A percentile compares a stretch with the other conserved stretches of the same genome.
Conservation (phyloP, 2,113 vertebrate genomes). For the Dicerorhinus sumatrensis region DNA sequence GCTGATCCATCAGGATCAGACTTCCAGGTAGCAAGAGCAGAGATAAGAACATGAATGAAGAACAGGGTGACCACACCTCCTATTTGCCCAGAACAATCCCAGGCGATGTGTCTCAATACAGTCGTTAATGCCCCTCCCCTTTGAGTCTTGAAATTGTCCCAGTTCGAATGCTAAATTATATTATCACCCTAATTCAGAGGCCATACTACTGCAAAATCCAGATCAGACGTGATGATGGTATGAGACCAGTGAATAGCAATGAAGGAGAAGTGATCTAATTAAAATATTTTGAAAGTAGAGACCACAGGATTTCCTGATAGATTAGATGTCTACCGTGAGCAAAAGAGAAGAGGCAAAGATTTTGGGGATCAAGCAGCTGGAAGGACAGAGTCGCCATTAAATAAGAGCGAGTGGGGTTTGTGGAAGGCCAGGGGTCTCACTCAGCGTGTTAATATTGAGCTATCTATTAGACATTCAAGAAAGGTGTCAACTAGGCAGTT, state of each 20-base stretch:
- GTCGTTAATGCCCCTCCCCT: background rate
- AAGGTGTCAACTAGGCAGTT: background rate
- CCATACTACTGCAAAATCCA: background rate
- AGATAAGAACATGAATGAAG: background rate
- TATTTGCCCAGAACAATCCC: background rate
- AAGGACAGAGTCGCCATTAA: background rate
- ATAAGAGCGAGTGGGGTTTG: background rate
- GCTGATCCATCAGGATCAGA: background rate
- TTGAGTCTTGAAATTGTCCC: background rate
- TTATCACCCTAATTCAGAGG: background rate
- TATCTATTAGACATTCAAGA: background rate
- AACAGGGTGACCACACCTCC: background rate
- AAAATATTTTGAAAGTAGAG: background rate
- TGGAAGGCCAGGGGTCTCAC: background rate
- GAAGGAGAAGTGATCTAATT: background rate
- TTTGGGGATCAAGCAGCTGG: background rate
- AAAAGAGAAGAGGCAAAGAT: background rate
- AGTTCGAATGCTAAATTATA: background rate
- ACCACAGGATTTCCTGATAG: background rate
- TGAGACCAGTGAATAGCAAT: background rate
- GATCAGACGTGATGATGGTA: background rate
- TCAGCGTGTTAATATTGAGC: background rate
- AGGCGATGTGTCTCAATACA: background rate
- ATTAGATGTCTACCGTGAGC: background rate
- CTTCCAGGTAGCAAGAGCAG: background rate